Evolutionary conservation across 2,113 vertebrate species (phyloP), one percentile per base, ranked within the genome.

Genomic region (Sardina pilchardus): DNA sequence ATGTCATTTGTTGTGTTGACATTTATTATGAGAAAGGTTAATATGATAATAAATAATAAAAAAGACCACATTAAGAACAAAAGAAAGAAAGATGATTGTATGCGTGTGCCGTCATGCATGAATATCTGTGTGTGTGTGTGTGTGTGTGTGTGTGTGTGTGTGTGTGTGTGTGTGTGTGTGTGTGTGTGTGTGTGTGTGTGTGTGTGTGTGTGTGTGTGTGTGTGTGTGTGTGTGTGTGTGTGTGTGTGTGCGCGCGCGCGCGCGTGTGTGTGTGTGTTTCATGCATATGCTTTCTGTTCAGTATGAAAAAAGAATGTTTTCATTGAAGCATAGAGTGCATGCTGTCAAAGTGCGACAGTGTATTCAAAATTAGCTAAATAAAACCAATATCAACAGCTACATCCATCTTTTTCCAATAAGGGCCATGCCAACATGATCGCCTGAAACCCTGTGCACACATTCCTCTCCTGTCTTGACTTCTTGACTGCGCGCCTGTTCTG

Each of bases 61-160:
- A 4, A 59, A 24, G 53, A 19, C 4, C 53, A 59, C 53, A 21
- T n/a, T n/a, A n/a, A 67, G 30, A 30, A n/a, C 7, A 8, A 30
- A 26, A 67, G 30, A 30, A 90, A 90, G 63, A 39, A 88, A 44
- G 82, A 78, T 42, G 81, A 42, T 4, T 85, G 63, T 87, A 85
- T 24, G 45, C 16, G 16, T 53, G 67, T 63, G 81, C 26, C 26
- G 84, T 63, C 75, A 36, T 85, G 30, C 30, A 14, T 71, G 67
- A 84, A 36, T 30, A 81, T 82, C 47, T 45, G 82, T 36, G 26
- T 50, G 14, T 82, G 3, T 50, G 82, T 53, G 19, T 81, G 30
- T 53, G 82, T 53, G 34, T 81, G 78, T 53, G 44, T 83, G 39
- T 53, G 81, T 63, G n/a, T 89, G 26, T 81, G 44, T 56, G 53